These are phyloP conservation scores for Cranoglanis bouderius DNA, from an alignment of 2,113 vertebrate genomes.

Conservation along the genomic window DNA sequence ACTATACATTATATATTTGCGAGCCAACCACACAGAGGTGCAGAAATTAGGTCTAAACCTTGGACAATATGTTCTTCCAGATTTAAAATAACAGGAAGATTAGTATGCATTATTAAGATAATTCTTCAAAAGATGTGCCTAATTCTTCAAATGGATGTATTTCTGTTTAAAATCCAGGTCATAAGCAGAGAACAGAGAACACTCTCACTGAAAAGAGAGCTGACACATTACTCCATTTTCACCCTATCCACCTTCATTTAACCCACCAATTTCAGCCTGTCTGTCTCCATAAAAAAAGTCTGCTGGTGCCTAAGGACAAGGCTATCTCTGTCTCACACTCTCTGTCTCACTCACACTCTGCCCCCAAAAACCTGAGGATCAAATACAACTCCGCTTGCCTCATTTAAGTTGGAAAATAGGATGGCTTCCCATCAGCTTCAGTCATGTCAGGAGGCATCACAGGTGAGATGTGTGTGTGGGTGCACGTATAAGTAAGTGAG, in stretches of 20 bases:
- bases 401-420: conserved; percentile 54
- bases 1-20: neutral
- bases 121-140: neutral
- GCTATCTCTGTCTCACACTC: conserved; percentile 12
- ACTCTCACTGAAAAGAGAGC: conserved; percentile 29
- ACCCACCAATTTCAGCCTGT: conserved; percentile 49
- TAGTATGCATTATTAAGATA: neutral
- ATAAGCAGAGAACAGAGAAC: conserved; percentile 28
- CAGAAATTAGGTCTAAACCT: neutral
- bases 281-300: conserved; percentile 51
- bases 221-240: conserved; percentile 56
- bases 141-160: neutral
- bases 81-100: conserved; percentile 15
- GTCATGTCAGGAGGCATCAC: conserved; percentile 40
- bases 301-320: conserved; percentile 33
- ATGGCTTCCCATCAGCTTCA: conserved; percentile 37
- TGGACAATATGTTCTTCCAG: neutral
- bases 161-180: neutral
- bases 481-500: neutral
- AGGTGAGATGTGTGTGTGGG: conserved; percentile 27
- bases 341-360: neutral
- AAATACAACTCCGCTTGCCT: conserved; percentile 44
- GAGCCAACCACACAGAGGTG: neutral
- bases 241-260: conserved; percentile 55
- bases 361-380: conserved; percentile 26